Evolutionary conservation across 2,797 vertebrate genomes (phyloP), one percentile per base, ranked within the genome.

Genomic region (Ptychobarbus kaznakovi): DNA sequence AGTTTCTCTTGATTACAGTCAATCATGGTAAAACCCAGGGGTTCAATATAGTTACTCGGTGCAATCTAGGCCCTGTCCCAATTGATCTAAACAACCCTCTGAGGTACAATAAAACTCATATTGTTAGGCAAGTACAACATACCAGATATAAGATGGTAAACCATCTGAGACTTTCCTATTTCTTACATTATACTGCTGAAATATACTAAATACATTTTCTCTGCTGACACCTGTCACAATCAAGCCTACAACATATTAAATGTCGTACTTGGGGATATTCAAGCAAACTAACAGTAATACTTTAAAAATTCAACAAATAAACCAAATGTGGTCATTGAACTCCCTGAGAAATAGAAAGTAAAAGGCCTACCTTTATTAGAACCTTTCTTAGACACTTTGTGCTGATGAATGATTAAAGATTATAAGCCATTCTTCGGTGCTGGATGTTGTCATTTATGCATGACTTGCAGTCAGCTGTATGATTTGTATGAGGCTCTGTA

Each of bases 11-110:
- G 46, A 49, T 63, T 73, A 58, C 12, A 32, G 65, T 84, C 86
- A 74, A 80, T 84, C 44, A 46, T n/a, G 11, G 22, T 78, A 42
- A 69, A 80, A 79, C 84, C 49, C 46, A 69, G 68, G 38, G 38
- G 84, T 56, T 40, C 82, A 56, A 38, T 82, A 61, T 46, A 73
- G 35, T 66, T 84, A 18, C 61, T 72, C 63, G 16, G 38, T 56
- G 20, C 42, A 76, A 79, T 79, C 28, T 46, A 70, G 20, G 12
- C 38, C 65, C 49, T 84, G 35, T n/a, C 7, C 25, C 16, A 7
- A 75, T 81, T 69, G 84, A 81, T 75, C 12, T 35, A 35, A 81
- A 66, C 15, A 7, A 65, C 42, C 22, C 40, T 77, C 53, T 58
- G 51, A 42, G 76, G 63, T 16, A 40, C 63, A 83, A 69, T 65